Evolutionary conservation across 1,140 invertebrate species (phyloP).

Genomic region (Luehdorfia chinensis): DNA sequence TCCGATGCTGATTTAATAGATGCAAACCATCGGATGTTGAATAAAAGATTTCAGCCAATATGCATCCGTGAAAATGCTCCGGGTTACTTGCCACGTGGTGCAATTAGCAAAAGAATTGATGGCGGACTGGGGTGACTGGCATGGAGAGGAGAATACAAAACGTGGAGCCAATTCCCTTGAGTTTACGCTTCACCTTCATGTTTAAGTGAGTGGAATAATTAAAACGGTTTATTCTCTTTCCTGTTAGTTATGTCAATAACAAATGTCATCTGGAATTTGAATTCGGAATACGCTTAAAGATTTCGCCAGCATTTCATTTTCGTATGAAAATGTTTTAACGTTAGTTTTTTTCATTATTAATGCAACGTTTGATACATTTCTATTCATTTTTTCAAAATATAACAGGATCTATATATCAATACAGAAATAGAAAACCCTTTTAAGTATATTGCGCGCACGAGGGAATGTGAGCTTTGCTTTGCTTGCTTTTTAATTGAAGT

Average conservation of each 20-base stretch:
- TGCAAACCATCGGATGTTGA: background rate
- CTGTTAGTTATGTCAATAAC: background rate
- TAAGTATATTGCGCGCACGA: too few relatives aligned
- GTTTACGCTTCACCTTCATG: background rate
- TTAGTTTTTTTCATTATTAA: too few relatives aligned
- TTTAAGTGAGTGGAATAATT: slow-evolving; percentile 18
- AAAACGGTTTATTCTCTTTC: background rate
- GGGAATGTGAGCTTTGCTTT: too few relatives aligned
- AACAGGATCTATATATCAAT: too few relatives aligned
- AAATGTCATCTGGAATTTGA: too few relatives aligned
- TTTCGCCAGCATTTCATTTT: too few relatives aligned
- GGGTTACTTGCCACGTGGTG: slow-evolving; percentile 28
- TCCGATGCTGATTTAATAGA: slow-evolving; percentile 7
- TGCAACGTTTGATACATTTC: too few relatives aligned
- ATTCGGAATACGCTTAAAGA: too few relatives aligned
- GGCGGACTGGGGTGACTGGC: slow-evolving; percentile 29
- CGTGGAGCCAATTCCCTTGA: slow-evolving; percentile 31
- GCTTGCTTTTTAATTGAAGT: too few relatives aligned
- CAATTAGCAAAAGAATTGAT: slow-evolving; percentile 47
- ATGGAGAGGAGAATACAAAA: slow-evolving; percentile 22
- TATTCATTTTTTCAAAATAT: too few relatives aligned
- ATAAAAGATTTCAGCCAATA: slow-evolving; percentile 5
- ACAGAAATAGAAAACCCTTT: too few relatives aligned
- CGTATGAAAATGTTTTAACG: too few relatives aligned
- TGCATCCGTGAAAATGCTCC: slow-evolving; percentile 3